These are phyloP conservation scores for Anableps anableps DNA, from an alignment of 2,797 vertebrate species.

Conservation along the genomic window DNA sequence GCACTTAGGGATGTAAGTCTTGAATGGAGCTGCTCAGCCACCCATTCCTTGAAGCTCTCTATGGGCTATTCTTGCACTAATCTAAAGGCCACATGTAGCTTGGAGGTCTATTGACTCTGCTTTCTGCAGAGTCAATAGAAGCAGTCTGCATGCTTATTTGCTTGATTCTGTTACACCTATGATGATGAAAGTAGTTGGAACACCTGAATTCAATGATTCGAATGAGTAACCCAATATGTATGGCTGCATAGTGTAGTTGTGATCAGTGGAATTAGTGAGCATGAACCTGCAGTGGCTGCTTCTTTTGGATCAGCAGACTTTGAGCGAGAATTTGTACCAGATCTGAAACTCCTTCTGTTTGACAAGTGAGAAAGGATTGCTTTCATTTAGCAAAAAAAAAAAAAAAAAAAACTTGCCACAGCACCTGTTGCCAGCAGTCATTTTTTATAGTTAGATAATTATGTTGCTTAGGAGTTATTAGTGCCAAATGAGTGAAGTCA, in stretches of 20 bases:
- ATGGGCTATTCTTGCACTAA: neutral
- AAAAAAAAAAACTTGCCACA: neutral
- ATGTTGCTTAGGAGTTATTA: conserved; percentile 39
- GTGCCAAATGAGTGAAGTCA: conserved; percentile 24
- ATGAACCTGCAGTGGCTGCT: neutral
- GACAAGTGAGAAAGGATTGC: neutral
- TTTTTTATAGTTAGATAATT: conserved; percentile 44
- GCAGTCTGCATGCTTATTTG: neutral
- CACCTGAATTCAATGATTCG: neutral
- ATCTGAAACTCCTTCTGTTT: neutral
- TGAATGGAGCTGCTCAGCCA: too few relatives aligned
- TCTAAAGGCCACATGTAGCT: neutral
- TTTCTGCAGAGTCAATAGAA: too few relatives aligned
- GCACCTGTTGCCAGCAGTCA: conserved; percentile 55
- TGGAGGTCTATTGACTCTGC: neutral
- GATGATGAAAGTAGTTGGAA: too few relatives aligned
- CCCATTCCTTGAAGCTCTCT: too few relatives aligned
- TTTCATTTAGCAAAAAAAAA: neutral
- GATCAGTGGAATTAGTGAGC: neutral
- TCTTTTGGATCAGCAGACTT: neutral
- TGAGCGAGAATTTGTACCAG: neutral
- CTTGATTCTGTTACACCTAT: too few relatives aligned
- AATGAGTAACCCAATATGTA: neutral
- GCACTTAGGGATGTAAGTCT: too few relatives aligned
- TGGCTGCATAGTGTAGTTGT: neutral